These are phyloP conservation scores for Aporophyla nigra DNA, from an alignment of 2,888 invertebrate genomes.

Conservation along the genomic window DNA sequence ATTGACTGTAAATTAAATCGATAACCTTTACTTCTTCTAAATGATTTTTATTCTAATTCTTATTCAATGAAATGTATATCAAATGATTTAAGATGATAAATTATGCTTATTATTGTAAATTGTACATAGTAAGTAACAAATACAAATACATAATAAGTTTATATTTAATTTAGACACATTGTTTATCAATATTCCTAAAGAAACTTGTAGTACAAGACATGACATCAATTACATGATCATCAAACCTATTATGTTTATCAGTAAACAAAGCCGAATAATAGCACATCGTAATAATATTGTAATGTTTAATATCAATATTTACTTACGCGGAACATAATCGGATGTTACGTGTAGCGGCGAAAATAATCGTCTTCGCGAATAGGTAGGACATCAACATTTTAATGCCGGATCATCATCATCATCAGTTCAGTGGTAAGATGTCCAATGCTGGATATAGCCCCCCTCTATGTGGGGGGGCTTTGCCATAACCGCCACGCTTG, in stretches of 20 bases:
- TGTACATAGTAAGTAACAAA: too few relatives aligned
- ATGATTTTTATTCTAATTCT: too few relatives aligned
- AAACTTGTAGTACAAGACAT: conserved; percentile 6
- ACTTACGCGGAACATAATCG: conserved; percentile 14
- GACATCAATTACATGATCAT: conserved; percentile 31
- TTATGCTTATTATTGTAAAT: too few relatives aligned
- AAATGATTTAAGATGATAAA: too few relatives aligned
- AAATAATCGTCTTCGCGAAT: conserved; percentile 22
- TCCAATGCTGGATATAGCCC: too few relatives aligned
- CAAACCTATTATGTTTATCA: conserved; percentile 14
- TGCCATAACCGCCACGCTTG: too few relatives aligned
- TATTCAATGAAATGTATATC: neutral
- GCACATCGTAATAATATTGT: conserved; percentile 11
- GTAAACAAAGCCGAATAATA: conserved; percentile 35
- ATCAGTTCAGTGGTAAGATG: too few relatives aligned
- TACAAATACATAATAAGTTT: neutral
- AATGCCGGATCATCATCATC: too few relatives aligned
- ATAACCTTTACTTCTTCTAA: too few relatives aligned
- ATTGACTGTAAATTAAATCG: too few relatives aligned
- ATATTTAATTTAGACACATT: neutral
- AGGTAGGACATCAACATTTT: neutral
- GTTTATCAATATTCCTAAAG: neutral
- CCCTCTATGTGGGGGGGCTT: too few relatives aligned
- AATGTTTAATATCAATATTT: conserved; percentile 24
- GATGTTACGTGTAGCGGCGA: conserved; percentile 16